A percentile compares a stretch with the other conserved stretches of the same genome.
Conservation (phyloP, 2,113 vertebrate genomes). For the Chelonoidis abingdonii region DNA sequence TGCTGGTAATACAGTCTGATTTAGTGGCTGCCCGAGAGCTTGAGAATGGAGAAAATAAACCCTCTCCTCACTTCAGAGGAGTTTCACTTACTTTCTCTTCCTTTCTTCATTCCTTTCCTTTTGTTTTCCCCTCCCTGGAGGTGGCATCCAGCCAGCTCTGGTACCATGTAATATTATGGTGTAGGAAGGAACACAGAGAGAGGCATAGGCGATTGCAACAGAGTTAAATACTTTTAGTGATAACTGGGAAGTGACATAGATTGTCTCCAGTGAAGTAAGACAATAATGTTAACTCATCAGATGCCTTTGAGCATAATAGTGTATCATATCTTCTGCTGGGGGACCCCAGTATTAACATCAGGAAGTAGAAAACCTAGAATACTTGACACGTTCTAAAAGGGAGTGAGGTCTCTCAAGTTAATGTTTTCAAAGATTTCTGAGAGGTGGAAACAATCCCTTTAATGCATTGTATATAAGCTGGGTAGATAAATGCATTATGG, state of each 20-base stretch:
- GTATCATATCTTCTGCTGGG: not conserved
- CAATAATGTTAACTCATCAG: not conserved
- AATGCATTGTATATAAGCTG: accelerated
- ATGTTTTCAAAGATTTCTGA: not conserved
- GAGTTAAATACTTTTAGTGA: not conserved
- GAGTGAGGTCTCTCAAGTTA: not conserved
- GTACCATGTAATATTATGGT: not conserved
- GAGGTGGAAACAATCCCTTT: not conserved
- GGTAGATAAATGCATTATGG: not conserved
- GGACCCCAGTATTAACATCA: not conserved
- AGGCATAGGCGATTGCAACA: not conserved
- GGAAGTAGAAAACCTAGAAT: not conserved
- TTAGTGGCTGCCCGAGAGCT: not conserved
- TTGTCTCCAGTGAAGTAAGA: not conserved
- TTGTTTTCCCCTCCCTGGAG: not conserved
- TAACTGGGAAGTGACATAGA: not conserved
- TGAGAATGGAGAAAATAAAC: not conserved
- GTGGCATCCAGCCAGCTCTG: not conserved
- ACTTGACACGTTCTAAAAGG: not conserved
- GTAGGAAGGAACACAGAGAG: not conserved
- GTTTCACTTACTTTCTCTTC: not conserved
- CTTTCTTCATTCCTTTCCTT: not conserved
- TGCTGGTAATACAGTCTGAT: not conserved
- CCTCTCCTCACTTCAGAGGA: not conserved
- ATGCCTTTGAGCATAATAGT: not conserved